Percentiles rank a stretch among this genome's conserved stretches.
phyloP scores from a whole-genome alignment of 2,888 invertebrate genomes.

The Drosophila conformis region DNA sequence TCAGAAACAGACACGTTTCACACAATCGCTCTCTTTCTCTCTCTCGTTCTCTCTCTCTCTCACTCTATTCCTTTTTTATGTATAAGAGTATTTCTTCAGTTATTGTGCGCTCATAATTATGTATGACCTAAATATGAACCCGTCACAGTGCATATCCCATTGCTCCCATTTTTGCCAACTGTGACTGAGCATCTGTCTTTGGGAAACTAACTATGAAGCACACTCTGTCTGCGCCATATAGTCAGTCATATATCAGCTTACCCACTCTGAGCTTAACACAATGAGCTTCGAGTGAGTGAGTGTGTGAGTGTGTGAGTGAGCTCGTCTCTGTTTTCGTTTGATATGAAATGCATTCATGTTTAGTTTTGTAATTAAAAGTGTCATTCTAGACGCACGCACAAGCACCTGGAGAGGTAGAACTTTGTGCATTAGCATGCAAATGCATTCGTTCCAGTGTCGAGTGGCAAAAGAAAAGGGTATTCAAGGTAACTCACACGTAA shows the following conservation, averaged over 20 bases:
- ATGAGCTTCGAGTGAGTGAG: not conserved
- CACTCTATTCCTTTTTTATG: not conserved
- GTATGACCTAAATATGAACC: conserved; percentile 1
- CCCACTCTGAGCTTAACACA: not conserved
- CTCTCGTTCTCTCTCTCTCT: not conserved
- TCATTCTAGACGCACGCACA: conserved; percentile 66
- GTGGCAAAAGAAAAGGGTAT: conserved; percentile 52
- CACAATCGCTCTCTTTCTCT: not conserved
- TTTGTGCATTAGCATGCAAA: conserved; percentile 70
- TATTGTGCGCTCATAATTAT: not conserved
- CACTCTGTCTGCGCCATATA: conserved; percentile 7
- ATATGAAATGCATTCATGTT: conserved; percentile 77
- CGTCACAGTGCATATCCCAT: not conserved
- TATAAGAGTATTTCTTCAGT: not conserved
- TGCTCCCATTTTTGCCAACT: conserved; percentile 22
- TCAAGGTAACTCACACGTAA: conserved; percentile 54
- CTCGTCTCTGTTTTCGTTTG: conserved; percentile 50
- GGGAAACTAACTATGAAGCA: conserved; percentile 4
- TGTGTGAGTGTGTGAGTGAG: conserved; percentile 17
- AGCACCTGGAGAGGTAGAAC: conserved; percentile 31
- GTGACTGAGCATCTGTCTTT: conserved; percentile 18
- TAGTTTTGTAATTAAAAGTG: conserved; percentile 77
- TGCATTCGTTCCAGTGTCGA: conserved; percentile 64
- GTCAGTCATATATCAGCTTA: conserved; percentile 4
- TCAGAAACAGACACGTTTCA: not conserved